Evolutionary conservation across 1,140 invertebrate species (phyloP), one percentile per base, ranked within the genome.

Genomic region (Arion vulgaris): DNA sequence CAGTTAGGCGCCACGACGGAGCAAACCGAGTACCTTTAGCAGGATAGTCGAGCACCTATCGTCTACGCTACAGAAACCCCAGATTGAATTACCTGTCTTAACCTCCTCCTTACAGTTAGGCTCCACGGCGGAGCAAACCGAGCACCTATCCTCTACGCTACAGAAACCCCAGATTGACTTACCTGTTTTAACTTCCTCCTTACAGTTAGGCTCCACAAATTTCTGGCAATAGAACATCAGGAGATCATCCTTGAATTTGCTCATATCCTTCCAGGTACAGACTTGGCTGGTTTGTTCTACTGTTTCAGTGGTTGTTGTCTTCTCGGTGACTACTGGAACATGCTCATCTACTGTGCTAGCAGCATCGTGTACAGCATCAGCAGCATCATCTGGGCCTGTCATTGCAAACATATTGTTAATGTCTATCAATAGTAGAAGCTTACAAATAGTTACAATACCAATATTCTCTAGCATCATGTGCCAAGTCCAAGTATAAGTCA

Each of bases 151-250:
- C n/a, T n/a, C n/a, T n/a, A n/a, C n/a, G n/a, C n/a, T n/a, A n/a
- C n/a, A n/a, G n/a, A n/a, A n/a, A n/a, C n/a, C n/a, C n/a, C n/a
- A n/a, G n/a, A n/a, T 66, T 0, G 9, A 39, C 41, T 57, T 62
- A 86, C 85, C 83, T 76, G 80, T 83, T 23, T 84, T 80, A 17
- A 87, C 82, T 75, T 85, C 83, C 81, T 94, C 79, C 71, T 89
- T 87, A 83, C 92, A 91, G 81, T 90, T 83, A 36, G 86, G 87
- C 53, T 91, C 88, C 36, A 86, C 87, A 77, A 96, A 93, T 84
- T 94, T 94, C 19, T 94, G 94, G 89, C 96, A 95, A 88, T 95
- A 95, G 89, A 95, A 96, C 23, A 95, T 92, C 62, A 96, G 89
- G 49, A 96, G 92, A 91, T 95, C 96, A 86, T 96, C 95, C 94